phyloP scores from a whole-genome alignment of 2,797 vertebrate species.

The Aldrovandia affinis region DNA sequence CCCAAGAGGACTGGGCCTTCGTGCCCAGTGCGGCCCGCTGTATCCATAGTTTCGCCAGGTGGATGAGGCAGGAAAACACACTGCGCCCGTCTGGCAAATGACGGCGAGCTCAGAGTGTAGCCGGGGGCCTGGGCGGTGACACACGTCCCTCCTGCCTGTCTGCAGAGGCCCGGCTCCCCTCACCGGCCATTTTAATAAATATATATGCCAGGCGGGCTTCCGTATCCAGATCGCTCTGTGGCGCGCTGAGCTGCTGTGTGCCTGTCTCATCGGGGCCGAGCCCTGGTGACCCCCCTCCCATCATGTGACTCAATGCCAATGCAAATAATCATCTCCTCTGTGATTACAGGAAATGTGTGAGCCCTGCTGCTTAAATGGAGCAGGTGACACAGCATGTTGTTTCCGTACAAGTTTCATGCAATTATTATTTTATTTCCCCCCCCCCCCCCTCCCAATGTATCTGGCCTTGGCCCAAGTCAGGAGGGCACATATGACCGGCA shows the following conservation, averaged over 20 bases:
- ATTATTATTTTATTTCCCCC: not conserved
- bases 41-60: constrained; percentile 13
- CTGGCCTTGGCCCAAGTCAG: not conserved
- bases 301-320: not conserved
- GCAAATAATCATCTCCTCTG: not conserved
- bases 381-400: not conserved
- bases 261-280: not conserved
- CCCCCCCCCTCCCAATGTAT: too few species aligned
- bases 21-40: constrained; percentile 10
- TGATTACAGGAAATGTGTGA: not conserved
- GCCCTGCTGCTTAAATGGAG: not conserved
- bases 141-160: too few species aligned
- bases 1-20: constrained; percentile 11
- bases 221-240: not conserved
- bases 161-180: not conserved
- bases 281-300: not conserved
- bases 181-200: not conserved
- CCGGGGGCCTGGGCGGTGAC: too few species aligned
- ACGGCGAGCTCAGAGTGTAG: not conserved
- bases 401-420: not conserved
- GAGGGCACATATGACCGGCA: too few species aligned
- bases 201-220: not conserved
- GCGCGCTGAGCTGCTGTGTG: not conserved
- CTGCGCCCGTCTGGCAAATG: not conserved
- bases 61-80: not conserved